Percentiles rank a stretch among this genome's conserved stretches.
Conservation (phyloP, 2,797 vertebrate species). For the Gephyroberyx darwinii region DNA sequence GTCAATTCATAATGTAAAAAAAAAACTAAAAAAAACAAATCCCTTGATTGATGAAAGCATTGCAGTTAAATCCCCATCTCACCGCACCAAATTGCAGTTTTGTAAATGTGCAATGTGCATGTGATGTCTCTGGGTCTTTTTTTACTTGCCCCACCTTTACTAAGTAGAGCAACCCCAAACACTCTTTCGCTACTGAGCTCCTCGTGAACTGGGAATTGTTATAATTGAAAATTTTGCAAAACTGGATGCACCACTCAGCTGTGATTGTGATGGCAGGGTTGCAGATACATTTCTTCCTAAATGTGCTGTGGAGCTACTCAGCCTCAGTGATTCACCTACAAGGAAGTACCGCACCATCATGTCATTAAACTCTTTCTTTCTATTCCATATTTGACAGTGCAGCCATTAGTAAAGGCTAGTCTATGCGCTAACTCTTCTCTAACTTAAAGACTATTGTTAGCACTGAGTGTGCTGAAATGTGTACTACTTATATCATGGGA, state of each 20-base stretch:
- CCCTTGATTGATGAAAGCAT: slow-evolving; percentile 42
- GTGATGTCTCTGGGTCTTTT: not conserved
- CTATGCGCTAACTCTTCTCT: not conserved
- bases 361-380: not conserved
- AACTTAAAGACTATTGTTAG: not conserved
- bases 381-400: not conserved
- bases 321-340: not conserved
- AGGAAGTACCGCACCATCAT: slow-evolving; percentile 3
- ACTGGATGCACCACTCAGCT: slow-evolving; percentile 21
- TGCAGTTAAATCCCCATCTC: slow-evolving; percentile 37
- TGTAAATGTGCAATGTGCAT: slow-evolving; percentile 20
- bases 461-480: not conserved
- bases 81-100: slow-evolving; percentile 46
- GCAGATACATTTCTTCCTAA: not conserved
- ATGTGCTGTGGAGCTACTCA: not conserved
- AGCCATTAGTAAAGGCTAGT: not conserved
- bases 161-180: slow-evolving; percentile 9
- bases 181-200: not conserved
- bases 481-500: not conserved
- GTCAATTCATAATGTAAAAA: slow-evolving; percentile 36
- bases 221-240: not conserved
- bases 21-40: slow-evolving; percentile 41
- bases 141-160: slow-evolving; percentile 3
- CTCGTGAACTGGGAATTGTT: not conserved
- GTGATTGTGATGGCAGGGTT: slow-evolving; percentile 35